phyloP scores from a whole-genome alignment of 2,113 vertebrate species.

The Petrocephalus microphthalmus region DNA sequence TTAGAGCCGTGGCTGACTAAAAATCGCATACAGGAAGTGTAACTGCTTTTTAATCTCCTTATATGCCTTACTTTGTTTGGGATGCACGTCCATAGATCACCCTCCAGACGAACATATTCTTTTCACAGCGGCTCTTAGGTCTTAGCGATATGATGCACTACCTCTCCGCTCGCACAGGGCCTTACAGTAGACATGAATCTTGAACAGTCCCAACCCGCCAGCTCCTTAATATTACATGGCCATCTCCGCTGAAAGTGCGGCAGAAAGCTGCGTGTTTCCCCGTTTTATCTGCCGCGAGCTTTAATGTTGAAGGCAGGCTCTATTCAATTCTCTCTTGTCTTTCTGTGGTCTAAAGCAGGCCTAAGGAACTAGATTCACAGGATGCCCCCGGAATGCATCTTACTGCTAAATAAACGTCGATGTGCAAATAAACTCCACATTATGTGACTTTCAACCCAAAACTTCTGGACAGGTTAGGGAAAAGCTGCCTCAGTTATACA shows the following conservation, averaged over 20 bases:
- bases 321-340: not conserved
- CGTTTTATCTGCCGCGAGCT: not conserved
- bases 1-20: not conserved
- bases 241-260: not conserved
- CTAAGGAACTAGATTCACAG: not conserved
- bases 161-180: not conserved
- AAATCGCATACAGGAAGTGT: not conserved
- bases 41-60: conserved; percentile 3
- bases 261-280: not conserved
- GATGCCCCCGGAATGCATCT: not conserved
- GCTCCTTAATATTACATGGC: conserved; percentile 8
- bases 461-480: not conserved
- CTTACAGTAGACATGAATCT: conserved; percentile 6
- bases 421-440: not conserved
- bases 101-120: conserved; percentile 1
- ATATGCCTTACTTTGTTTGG: not conserved
- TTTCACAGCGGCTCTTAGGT: not conserved
- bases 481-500: not conserved
- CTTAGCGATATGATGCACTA: not conserved
- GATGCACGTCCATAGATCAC: not conserved
- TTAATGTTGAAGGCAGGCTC: conserved; percentile 4
- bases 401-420: not conserved
- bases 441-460: not conserved
- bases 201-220: not conserved
- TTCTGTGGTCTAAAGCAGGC: not conserved